Percentiles rank a stretch among this genome's conserved stretches.
phyloP scores from a whole-genome alignment of 2,888 invertebrate species.

The Microctonus aethiopoides region DNA sequence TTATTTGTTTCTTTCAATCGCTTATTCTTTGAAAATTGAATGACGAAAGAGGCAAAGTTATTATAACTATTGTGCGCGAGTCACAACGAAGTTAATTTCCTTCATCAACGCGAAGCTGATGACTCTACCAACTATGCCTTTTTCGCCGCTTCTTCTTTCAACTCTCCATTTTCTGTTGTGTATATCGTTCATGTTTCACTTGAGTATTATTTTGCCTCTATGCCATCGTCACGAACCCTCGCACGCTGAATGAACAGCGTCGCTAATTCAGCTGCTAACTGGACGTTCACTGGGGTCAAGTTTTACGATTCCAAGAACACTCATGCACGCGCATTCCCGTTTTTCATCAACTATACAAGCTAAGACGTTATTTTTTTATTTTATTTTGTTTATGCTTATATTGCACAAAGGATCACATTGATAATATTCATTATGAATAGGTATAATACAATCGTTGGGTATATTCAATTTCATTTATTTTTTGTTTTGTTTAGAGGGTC shows the following conservation, averaged over 20 bases:
- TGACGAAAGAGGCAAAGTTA: not conserved
- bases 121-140: slow-evolving; percentile 7
- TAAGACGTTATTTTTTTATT: not conserved
- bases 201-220: slow-evolving; percentile 2
- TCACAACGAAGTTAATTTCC: slow-evolving; percentile 22
- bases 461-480: slow-evolving; percentile 16
- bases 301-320: slow-evolving; percentile 46
- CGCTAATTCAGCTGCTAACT: slow-evolving; percentile 45
- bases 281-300: slow-evolving; percentile 41
- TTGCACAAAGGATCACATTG: slow-evolving; percentile 13
- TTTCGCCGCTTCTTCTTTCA: slow-evolving; percentile 12
- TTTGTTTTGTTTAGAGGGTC: slow-evolving; percentile 78
- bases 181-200: slow-evolving; percentile 8
- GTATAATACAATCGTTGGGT: not conserved
- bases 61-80: not conserved
- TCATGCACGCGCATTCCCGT: slow-evolving; percentile 24
- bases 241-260: slow-evolving; percentile 39
- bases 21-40: not conserved
- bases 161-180: slow-evolving; percentile 12
- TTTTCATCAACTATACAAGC: slow-evolving; percentile 20
- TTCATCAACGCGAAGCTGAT: slow-evolving; percentile 25
- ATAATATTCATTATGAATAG: not conserved
- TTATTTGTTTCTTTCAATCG: slow-evolving; percentile 16
- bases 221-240: slow-evolving; percentile 28
- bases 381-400: not conserved